These are phyloP conservation scores for Rhincodon typus DNA, from an alignment of 2,797 vertebrate genomes.

Conservation along the genomic window DNA sequence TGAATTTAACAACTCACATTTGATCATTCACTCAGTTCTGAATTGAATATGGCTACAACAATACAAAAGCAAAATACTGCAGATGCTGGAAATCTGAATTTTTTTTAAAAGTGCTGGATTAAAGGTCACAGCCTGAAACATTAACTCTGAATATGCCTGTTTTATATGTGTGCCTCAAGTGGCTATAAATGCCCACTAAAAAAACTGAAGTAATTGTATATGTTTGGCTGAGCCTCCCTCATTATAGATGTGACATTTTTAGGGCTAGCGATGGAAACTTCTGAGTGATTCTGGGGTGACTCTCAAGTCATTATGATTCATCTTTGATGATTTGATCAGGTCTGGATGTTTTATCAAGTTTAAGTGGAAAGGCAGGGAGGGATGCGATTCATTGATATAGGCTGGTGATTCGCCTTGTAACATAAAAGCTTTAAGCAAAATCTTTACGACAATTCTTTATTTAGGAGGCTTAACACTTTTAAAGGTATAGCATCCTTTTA, in stretches of 20 bases:
- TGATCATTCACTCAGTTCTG: background rate
- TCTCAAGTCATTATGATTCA: background rate
- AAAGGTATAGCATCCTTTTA: background rate
- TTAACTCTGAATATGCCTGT: background rate
- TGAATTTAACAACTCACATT: background rate
- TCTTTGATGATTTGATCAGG: background rate
- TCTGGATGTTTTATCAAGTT: background rate
- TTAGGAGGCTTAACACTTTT: background rate
- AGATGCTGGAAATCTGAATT: background rate
- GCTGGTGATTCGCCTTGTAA: background rate
- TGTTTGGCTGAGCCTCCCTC: background rate
- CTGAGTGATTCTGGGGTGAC: constrained; percentile 11
- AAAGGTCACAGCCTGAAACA: background rate
- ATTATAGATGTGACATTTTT: background rate
- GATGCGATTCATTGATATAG: background rate
- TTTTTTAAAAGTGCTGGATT: background rate
- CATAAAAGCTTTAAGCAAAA: background rate
- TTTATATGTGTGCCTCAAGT: background rate
- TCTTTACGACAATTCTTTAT: background rate
- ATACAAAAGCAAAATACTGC: background rate
- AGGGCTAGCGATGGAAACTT: background rate
- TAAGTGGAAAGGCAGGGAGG: background rate
- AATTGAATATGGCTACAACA: background rate
- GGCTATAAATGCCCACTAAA: background rate
- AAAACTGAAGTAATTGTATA: background rate